A percentile compares a stretch with the other conserved stretches of the same genome.
These are phyloP conservation scores for Galaxea fascicularis DNA, from an alignment of 92 coral and sea anemone species.

Conservation along the genomic window DNA sequence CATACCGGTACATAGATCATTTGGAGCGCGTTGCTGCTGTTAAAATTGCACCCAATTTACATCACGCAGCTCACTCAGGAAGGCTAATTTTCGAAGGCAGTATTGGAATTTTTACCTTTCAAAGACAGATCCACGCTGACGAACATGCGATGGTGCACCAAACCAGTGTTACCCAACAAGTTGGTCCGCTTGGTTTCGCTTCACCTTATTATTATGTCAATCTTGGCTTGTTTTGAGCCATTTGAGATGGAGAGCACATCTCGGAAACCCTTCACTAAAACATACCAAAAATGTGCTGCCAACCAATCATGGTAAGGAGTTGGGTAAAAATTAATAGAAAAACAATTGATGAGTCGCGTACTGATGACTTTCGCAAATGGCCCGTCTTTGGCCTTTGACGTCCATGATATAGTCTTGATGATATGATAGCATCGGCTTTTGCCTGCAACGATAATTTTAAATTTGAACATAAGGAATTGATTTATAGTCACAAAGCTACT, in stretches of 20 bases:
- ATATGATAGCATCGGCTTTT: not conserved
- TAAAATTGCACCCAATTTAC: too few relatives aligned
- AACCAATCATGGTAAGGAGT: conserved; percentile 13
- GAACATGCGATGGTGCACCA: not conserved
- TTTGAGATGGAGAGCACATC: not conserved
- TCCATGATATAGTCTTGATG: too few relatives aligned
- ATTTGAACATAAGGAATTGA: too few relatives aligned
- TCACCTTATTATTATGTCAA: conserved; percentile 32
- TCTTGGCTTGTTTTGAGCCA: not conserved
- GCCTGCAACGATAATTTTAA: too few relatives aligned
- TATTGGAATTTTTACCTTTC: conserved; percentile 24
- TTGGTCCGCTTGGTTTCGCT: not conserved
- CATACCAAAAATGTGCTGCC: conserved; percentile 18
- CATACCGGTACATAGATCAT: too few relatives aligned
- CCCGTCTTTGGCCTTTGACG: not conserved
- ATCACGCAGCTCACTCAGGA: not conserved
- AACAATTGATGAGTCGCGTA: not conserved
- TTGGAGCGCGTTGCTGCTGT: too few relatives aligned
- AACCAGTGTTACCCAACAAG: not conserved
- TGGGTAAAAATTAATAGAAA: not conserved
- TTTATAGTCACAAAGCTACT: too few relatives aligned
- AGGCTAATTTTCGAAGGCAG: not conserved
- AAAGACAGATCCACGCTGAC: not conserved
- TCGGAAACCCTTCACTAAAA: not conserved
- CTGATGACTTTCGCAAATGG: not conserved